phyloP scores from a whole-genome alignment of 2,888 invertebrate genomes.

The Coelogynopora nodosa region DNA sequence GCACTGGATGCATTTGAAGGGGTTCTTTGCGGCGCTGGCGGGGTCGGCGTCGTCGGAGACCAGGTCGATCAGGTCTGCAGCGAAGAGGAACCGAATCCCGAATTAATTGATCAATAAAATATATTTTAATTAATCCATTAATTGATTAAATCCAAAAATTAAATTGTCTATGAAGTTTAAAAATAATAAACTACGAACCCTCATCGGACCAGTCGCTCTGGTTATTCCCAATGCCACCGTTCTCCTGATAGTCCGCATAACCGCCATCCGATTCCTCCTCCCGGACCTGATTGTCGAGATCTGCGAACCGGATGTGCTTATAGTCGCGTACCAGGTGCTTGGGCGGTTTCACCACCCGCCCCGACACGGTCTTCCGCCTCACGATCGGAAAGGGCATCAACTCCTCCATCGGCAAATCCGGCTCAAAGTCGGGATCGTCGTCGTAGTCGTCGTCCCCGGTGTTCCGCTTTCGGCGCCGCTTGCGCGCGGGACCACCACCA shows the following conservation, averaged over 20 bases:
- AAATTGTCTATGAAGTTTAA: too few relatives aligned
- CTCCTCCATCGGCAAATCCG: conserved; percentile 39
- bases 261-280: conserved; percentile 67
- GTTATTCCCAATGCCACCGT: conserved; percentile 52
- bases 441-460: too few relatives aligned
- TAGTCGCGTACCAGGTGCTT: conserved; percentile 68
- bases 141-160: too few relatives aligned
- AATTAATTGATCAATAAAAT: too few relatives aligned
- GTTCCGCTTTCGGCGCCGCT: neutral
- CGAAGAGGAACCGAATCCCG: too few relatives aligned
- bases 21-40: neutral
- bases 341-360: conserved; percentile 66
- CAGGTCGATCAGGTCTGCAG: too few relatives aligned
- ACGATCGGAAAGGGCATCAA: conserved; percentile 31
- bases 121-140: too few relatives aligned
- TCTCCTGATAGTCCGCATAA: conserved; percentile 65
- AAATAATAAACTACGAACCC: too few relatives aligned
- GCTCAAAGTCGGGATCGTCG: conserved; percentile 41
- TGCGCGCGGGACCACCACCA: neutral
- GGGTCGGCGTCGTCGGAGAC: neutral
- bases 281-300: conserved; percentile 65
- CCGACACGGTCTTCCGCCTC: conserved; percentile 48
- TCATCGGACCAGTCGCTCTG: neutral
- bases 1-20: neutral
- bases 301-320: conserved; percentile 66